phyloP scores from a whole-genome alignment of 2,113 vertebrate genomes.

The Cyprinus carpio region DNA sequence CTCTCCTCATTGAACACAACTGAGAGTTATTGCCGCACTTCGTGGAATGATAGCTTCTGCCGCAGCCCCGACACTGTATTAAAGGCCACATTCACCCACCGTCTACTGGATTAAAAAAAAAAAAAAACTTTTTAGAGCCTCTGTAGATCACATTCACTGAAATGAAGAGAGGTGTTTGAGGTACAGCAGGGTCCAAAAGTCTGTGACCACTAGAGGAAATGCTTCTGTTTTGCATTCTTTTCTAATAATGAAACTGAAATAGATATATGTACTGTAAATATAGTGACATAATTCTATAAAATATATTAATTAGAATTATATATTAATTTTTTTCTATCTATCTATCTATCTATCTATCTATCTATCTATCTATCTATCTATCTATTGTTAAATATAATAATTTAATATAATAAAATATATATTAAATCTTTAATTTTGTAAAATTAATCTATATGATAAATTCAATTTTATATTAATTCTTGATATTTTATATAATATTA shows the following conservation, averaged over 20 bases:
- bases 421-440: no score
- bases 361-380: no score
- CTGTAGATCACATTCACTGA: background rate
- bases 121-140: background rate
- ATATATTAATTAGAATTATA: no score
- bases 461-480: no score
- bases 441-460: no score
- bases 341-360: no score
- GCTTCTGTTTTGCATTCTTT: background rate
- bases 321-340: no score
- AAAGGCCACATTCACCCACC: background rate
- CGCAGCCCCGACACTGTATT: background rate
- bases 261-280: no score
- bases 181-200: background rate
- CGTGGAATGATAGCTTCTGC: slow-evolving; percentile 3
- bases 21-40: slow-evolving; percentile 20
- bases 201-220: background rate
- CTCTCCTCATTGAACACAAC: slow-evolving; percentile 30
- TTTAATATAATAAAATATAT: no score
- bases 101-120: background rate
- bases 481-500: no score
- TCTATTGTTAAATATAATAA: no score
- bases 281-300: no score
- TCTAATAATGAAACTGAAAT: background rate
- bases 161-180: background rate